These are phyloP conservation scores for Salticus scenicus DNA, from an alignment of 2,888 invertebrate genomes.

Conservation along the genomic window DNA sequence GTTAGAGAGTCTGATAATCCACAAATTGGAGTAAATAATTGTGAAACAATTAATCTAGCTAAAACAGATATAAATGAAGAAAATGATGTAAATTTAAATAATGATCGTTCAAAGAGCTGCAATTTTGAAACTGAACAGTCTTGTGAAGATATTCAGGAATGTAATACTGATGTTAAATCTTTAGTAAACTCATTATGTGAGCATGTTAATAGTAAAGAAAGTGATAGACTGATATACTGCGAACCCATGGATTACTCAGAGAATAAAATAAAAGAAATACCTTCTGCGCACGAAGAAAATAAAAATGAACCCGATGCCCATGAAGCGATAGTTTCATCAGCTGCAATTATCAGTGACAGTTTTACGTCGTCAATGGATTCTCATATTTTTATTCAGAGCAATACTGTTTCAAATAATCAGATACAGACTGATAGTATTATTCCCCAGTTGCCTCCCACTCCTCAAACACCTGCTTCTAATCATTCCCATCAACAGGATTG, in stretches of 20 bases:
- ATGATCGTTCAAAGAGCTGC: too few relatives aligned
- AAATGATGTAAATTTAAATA: neutral
- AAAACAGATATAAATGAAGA: neutral
- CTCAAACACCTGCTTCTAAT: conserved; percentile 67
- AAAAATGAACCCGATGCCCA: neutral
- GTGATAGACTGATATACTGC: too few relatives aligned
- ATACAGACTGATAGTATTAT: conserved; percentile 24
- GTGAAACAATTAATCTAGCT: too few relatives aligned
- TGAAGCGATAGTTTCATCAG: neutral
- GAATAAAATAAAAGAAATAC: neutral
- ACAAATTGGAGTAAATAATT: neutral
- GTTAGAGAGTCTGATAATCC: neutral
- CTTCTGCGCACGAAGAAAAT: neutral
- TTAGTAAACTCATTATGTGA: conserved; percentile 53
- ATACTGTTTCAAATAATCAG: conserved; percentile 23
- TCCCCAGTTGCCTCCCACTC: conserved; percentile 60
- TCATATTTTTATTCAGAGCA: neutral
- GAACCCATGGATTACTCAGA: neutral
- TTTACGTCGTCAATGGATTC: neutral
- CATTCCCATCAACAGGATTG: conserved; percentile 47
- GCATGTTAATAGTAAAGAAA: conserved; percentile 33
- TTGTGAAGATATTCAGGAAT: conserved; percentile 29
- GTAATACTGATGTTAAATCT: conserved; percentile 44
- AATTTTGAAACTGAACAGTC: conserved; percentile 22
- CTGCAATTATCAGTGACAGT: neutral